Base-by-base conservation (phyloP, 2,888 invertebrate genomes). In the Dexiosoma caninum region DNA sequence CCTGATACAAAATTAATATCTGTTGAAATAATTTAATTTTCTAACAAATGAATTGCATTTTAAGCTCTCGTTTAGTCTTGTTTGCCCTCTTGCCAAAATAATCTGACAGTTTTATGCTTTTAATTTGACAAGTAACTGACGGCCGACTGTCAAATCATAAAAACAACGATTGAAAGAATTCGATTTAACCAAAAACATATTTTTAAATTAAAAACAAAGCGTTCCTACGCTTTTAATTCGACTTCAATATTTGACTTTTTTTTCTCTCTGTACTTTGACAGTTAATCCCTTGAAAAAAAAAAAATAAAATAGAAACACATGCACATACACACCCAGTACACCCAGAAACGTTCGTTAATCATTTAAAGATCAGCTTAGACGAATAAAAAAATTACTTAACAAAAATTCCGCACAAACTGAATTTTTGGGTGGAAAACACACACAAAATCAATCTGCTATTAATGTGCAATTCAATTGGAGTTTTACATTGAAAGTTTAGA, bases 61-160 rank as follows among this genome's bases (percentile, higher is more conserved):
- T 64, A 64, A 60, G 59, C 59, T 42, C 6, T 7, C 16, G 9
- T 59, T 71, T 16, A 78, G 44, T 53, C 9, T 51, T 72, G 35
- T 64, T 59, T 66, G 30, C 14, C 44, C 55, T 59, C 51, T 59
- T 30, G 49, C 49, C 46, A n/a, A 55, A 62, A 55, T 57, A 40
- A 42, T 10, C 59, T 57, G 78, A 69, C 78, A 78, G 46, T 49
- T 78, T 78, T 62, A 69, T 69, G 67, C 53, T 42, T 69, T 74
- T 69, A 74, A 78, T 69, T 69, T 78, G 78, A 74, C 78, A 78
- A 42, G 9, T 69, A 78, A 62, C 78, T 69, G 78, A 67, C 62
- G 69, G 53, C 42, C 10, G 40, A 67, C 37, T 60, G 78, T 60
- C 78, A 78, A 60, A 46, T 7, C 10, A 69, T 16, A n/a, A 51